Base-by-base conservation (phyloP, 2,113 vertebrate genomes). In the Mustela nigripes region DNA sequence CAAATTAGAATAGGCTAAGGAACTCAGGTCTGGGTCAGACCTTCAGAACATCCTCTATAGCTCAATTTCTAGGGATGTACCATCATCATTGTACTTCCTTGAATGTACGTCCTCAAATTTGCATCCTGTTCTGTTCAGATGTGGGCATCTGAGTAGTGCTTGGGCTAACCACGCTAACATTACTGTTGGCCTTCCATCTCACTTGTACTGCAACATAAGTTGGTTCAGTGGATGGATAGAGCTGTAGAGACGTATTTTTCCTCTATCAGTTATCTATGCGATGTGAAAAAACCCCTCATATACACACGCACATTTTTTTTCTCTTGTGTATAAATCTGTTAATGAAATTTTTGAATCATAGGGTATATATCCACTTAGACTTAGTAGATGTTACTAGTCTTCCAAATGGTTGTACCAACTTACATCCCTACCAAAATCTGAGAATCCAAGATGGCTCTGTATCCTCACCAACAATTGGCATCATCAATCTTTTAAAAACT, bases 281-380 rank as follows among this genome's bases (percentile, higher is more conserved):
- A 26, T 84, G 12, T 84, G n/a, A 94, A 45, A 42, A 94, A 94
- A 69, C n/a, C 15, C 21, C 12, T 50, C 36, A 58, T 58, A 15
- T 21, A 89, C 12, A 16, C 31, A 1, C 11, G 33, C 1, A 53
- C 7, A 3, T 79, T 62, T 93, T 93, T 93, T 71, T 74, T 48
- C 31, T 83, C 82, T 89, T 84, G n/a, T 7, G 12, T 26, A 9
- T 63, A 39, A 36, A 22, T 1, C 67, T 62, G 1, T 28, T 33
- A 33, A 48, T 79, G 78, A 73, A 82, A 80, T 83, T 88, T 92
- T 92, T 84, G 82, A 81, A n/a, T 76, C 56, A 63, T 9, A 22
- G 11, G 56, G 11, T 10, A 3, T 11, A 42, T 0, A 18, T 12
- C 21, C 4, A 8, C 53, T 80, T 67, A 94, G 73, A 69, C 36